Evolutionary conservation across 35 echinoderm and acorn worm species (phyloP).

Genomic region (Hemicentrotus pulcherrimus): DNA sequence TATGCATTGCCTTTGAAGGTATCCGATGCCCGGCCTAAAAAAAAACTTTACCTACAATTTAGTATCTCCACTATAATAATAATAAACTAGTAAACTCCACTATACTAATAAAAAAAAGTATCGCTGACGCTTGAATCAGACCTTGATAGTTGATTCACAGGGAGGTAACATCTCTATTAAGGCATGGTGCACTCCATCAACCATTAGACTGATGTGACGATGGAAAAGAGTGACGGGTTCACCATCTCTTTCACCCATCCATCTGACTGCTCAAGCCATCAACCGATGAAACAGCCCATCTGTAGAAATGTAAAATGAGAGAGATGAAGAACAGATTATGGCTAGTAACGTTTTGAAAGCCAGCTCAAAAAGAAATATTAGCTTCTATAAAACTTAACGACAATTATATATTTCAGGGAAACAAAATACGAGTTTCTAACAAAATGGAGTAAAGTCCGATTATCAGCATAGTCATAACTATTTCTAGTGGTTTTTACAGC

Average conservation of each 20-base stretch:
- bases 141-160: slow-evolving; percentile 20
- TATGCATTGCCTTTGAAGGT: too few relatives aligned
- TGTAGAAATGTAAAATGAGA: background rate
- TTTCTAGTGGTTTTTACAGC: too few relatives aligned
- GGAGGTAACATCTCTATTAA: slow-evolving; percentile 29
- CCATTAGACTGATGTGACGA: slow-evolving; percentile 37
- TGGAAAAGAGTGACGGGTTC: slow-evolving; percentile 30
- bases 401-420: background rate
- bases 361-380: background rate
- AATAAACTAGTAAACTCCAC: too few relatives aligned
- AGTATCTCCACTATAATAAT: too few relatives aligned
- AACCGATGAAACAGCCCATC: slow-evolving; percentile 68
- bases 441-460: background rate
- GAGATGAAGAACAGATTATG: background rate
- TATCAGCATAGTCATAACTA: too few relatives aligned
- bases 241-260: slow-evolving; percentile 46
- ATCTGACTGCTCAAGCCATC: slow-evolving; percentile 50
- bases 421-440: background rate
- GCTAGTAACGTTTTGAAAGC: too few relatives aligned
- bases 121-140: background rate
- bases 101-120: too few relatives aligned
- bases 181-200: background rate
- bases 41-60: too few relatives aligned
- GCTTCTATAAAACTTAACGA: too few relatives aligned
- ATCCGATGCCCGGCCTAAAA: too few relatives aligned